A percentile compares a stretch with the other conserved stretches of the same genome.
Evolutionary conservation across 1,140 invertebrate species (phyloP).

Genomic region (Heliconius hermathena): DNA sequence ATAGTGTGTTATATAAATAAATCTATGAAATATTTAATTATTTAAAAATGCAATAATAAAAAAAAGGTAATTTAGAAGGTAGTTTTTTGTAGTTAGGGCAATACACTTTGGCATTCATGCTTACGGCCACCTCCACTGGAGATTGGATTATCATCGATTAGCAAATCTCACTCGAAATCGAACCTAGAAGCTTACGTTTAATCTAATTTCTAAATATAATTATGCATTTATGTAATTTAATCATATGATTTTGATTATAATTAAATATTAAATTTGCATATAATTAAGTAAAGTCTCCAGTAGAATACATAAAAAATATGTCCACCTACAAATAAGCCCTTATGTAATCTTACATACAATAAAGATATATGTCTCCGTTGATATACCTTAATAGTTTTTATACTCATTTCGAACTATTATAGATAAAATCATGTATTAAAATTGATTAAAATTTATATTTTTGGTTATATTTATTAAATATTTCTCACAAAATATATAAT

Average conservation of each 20-base stretch:
- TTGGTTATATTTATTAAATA: not conserved
- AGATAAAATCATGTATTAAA: not conserved
- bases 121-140: constrained; percentile 25
- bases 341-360: not conserved
- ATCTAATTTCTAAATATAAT: not conserved
- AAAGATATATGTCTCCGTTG: not conserved
- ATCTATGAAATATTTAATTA: not conserved
- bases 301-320: no score
- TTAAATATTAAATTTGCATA: no score
- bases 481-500: not conserved
- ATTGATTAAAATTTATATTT: not conserved
- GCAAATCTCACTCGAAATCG: constrained; percentile 35
- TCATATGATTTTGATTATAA: no score
- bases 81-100: constrained; percentile 25
- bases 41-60: no score
- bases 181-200: not conserved
- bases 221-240: not conserved
- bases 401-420: not conserved
- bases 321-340: not conserved
- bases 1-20: not conserved
- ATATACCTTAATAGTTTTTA: not conserved
- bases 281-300: no score
- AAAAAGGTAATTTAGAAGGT: not conserved
- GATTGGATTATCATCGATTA: constrained; percentile 46
- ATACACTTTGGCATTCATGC: constrained; percentile 23